Conservation (phyloP, 1,140 invertebrate species). For the Wiebesia pumilae region DNA sequence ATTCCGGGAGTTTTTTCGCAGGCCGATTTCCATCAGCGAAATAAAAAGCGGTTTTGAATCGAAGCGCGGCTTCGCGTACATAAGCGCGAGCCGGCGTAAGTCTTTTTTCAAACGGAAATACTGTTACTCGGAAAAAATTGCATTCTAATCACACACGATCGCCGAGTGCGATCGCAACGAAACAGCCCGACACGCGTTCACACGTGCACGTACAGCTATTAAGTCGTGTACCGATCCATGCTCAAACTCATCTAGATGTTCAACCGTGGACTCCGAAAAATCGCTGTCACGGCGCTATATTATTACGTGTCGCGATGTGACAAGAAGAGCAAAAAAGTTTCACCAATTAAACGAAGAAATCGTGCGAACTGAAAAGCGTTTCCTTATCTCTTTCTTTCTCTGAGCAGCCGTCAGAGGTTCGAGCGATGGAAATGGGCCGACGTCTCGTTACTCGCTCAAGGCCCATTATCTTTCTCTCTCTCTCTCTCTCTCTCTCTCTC, state of each 20-base stretch:
- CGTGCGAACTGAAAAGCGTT: slow-evolving; percentile 26
- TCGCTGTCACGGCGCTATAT: background rate
- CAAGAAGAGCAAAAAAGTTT: slow-evolving; percentile 18
- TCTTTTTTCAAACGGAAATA: slow-evolving; percentile 17
- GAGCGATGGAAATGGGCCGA: slow-evolving; percentile 27
- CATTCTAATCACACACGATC: slow-evolving; percentile 28
- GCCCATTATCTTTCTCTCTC: background rate
- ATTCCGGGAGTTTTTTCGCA: background rate
- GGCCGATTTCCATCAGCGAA: background rate
- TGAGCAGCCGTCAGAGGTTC: background rate
- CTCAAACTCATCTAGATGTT: background rate
- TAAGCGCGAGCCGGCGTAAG: background rate
- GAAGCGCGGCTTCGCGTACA: background rate
- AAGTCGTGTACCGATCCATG: background rate
- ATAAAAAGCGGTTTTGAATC: background rate
- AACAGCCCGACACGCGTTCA: background rate
- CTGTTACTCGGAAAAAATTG: slow-evolving; percentile 30
- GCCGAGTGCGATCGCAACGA: background rate
- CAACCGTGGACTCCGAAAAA: background rate
- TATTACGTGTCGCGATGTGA: too few species aligned
- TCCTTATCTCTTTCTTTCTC: background rate
- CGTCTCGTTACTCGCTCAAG: slow-evolving; percentile 10
- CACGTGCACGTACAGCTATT: background rate
- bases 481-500: background rate
- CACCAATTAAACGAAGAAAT: slow-evolving; percentile 46